phyloP scores from a whole-genome alignment of 2,113 vertebrate genomes.

The Elaphurus davidianus region DNA sequence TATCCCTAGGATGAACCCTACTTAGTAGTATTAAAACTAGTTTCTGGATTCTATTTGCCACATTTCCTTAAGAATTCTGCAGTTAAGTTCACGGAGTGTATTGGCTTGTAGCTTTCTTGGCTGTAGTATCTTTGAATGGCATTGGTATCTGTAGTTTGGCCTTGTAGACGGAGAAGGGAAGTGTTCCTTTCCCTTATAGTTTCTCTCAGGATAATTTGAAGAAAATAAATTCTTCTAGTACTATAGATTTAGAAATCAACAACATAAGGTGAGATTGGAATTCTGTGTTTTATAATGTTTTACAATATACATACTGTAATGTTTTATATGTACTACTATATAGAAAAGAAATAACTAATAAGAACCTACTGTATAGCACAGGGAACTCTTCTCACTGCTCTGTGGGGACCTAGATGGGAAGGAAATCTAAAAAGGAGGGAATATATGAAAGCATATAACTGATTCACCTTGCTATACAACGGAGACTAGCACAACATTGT shows the following conservation, averaged over 20 bases:
- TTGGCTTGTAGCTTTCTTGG: neutral
- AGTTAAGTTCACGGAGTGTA: neutral
- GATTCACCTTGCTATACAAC: neutral
- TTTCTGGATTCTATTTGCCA: neutral
- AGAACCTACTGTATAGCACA: neutral
- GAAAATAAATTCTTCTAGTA: neutral
- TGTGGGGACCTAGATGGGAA: neutral
- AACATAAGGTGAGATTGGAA: neutral
- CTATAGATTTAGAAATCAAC: conserved; percentile 7
- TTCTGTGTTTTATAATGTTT: neutral
- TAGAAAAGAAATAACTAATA: neutral
- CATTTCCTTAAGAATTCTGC: neutral
- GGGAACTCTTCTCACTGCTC: neutral
- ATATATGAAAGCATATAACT: neutral
- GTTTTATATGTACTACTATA: neutral
- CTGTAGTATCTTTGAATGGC: neutral
- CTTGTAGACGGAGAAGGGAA: neutral
- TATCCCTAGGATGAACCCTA: neutral
- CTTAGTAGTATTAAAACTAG: neutral
- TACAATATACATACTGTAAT: neutral
- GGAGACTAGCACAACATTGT: neutral
- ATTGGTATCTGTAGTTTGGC: neutral
- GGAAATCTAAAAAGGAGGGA: neutral
- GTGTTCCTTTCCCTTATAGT: neutral
- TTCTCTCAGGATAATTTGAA: neutral